These are phyloP conservation scores for Mugil cephalus DNA, from an alignment of 2,113 vertebrate genomes.

Conservation along the genomic window DNA sequence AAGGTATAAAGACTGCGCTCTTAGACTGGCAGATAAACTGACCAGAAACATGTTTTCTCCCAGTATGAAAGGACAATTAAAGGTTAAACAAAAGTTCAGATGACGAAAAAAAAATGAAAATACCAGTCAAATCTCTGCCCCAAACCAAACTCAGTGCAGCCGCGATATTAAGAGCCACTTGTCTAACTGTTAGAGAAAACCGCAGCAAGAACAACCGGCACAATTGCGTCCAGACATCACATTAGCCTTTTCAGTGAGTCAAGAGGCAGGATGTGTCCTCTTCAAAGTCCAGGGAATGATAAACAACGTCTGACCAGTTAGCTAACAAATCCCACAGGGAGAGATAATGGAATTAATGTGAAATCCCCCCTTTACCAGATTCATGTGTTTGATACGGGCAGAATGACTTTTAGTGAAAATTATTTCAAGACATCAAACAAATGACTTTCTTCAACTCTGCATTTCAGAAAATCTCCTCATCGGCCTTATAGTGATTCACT, in stretches of 20 bases:
- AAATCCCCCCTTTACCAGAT: slow-evolving; percentile 48
- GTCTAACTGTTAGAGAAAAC: slow-evolving; percentile 35
- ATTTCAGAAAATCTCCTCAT: slow-evolving; percentile 24
- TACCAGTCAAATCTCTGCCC: background rate
- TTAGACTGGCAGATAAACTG: background rate
- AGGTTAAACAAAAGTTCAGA: background rate
- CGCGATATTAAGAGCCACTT: slow-evolving; percentile 14
- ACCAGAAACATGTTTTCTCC: background rate
- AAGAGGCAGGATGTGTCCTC: slow-evolving; percentile 61
- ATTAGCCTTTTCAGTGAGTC: slow-evolving; percentile 51
- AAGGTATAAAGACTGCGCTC: background rate
- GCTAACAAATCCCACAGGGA: slow-evolving; percentile 39
- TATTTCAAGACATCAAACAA: slow-evolving; percentile 48
- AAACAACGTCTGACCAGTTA: slow-evolving; percentile 65
- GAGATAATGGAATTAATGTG: slow-evolving; percentile 46
- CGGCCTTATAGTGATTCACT: slow-evolving; percentile 13
- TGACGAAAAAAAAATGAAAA: background rate
- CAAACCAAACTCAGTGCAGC: slow-evolving; percentile 22
- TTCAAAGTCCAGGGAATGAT: slow-evolving; percentile 70
- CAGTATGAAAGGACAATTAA: background rate
- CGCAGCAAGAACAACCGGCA: slow-evolving; percentile 14
- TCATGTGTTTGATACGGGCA: slow-evolving; percentile 52
- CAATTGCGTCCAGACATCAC: slow-evolving; percentile 36
- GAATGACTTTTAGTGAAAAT: slow-evolving; percentile 53
- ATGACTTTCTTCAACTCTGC: slow-evolving; percentile 37